Percentiles rank a stretch among this genome's conserved stretches.
These are phyloP conservation scores for Nerophis ophidion DNA, from an alignment of 2,113 vertebrate genomes.

Conservation along the genomic window DNA sequence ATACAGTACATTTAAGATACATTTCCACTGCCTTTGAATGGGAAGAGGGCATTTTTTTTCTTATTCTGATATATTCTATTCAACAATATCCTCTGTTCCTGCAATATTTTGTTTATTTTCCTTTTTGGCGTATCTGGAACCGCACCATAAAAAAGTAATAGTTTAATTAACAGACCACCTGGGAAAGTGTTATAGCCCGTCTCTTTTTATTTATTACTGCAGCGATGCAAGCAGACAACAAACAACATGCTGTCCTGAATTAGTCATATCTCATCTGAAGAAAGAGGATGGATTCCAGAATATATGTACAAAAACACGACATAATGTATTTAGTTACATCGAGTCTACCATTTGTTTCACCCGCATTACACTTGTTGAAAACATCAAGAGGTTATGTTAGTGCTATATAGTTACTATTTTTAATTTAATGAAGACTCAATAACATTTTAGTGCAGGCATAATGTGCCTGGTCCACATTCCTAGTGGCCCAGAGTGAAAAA, in stretches of 20 bases:
- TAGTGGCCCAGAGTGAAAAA: no score
- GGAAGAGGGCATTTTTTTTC: no score
- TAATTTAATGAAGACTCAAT: no score
- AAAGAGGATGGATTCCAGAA: constrained; percentile 35
- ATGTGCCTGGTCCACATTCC: no score
- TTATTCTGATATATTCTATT: no score
- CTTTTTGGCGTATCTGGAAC: neutral
- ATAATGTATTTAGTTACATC: constrained; percentile 35
- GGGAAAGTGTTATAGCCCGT: constrained; percentile 8
- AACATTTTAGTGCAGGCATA: no score
- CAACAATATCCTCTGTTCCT: neutral
- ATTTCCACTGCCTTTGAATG: constrained; percentile 14
- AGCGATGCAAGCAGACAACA: constrained; percentile 9
- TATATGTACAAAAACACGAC: constrained; percentile 44
- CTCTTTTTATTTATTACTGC: constrained; percentile 29
- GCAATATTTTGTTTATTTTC: neutral
- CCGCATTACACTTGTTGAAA: constrained; percentile 38
- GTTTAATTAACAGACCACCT: neutral
- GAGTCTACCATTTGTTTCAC: neutral
- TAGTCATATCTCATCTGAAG: constrained; percentile 26
- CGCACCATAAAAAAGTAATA: constrained; percentile 6
- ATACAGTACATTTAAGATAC: neutral
- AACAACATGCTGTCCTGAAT: constrained; percentile 24
- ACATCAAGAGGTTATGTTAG: constrained; percentile 31
- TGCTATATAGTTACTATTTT: no score